Evolutionary conservation across 2,888 invertebrate species (phyloP), one percentile per base, ranked within the genome.

Genomic region (Drosophila niveifrons): DNA sequence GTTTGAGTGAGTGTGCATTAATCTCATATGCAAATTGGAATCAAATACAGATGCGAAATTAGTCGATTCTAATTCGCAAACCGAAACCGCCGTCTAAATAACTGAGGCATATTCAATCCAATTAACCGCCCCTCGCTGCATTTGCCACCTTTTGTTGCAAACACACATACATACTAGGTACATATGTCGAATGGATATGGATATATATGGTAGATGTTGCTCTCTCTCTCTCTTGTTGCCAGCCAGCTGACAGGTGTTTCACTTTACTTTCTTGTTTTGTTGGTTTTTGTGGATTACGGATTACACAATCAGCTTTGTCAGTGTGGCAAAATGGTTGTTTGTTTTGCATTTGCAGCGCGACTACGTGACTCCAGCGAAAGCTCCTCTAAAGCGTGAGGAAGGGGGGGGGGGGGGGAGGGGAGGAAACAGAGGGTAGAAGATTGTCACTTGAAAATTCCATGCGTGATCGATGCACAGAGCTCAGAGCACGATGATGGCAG

Each of bases 381-480:
- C n/a, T 0, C 23, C 17, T n/a, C n/a, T n/a, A n/a, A n/a, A n/a
- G n/a, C n/a, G n/a, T n/a, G n/a, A n/a, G n/a, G n/a, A n/a, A n/a
- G n/a, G n/a, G n/a, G n/a, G 23, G 15, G 17, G 36, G 2, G 2
- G 15, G 7, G 51, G 18, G 31, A 23, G 6, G n/a, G n/a, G 11
- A 11, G 7, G n/a, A n/a, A n/a, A n/a, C n/a, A 17, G 44, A 18
- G 41, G 8, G 41, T 29, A 9, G 51, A 46, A 68, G 65, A 71
- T 81, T 81, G 82, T 80, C 87, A 87, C 89, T 84, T 88, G 66
- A 87, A 88, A 81, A 88, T 87, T 77, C 84, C 52, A 71, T 46
- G 79, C 84, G 87, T 85, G 89, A 88, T 86, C 89, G 87, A 80
- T 83, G 75, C 82, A 58, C 63, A 73, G 57, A 47, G 61, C 73